Conservation (phyloP, 2,797 vertebrate genomes). For the Rhodeus uyekii region DNA sequence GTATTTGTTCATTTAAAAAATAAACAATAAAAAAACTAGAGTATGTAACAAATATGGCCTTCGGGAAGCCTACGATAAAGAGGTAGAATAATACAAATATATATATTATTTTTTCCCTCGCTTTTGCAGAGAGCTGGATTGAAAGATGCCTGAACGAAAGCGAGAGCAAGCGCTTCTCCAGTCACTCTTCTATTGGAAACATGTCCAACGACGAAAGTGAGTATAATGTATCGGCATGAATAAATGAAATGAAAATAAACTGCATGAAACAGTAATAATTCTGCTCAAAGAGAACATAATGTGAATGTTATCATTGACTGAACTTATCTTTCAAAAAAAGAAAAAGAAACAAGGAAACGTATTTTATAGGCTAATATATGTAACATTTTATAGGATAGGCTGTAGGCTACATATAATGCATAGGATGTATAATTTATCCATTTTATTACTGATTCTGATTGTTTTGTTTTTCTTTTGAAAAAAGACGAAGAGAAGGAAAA, state of each 20-base stretch:
- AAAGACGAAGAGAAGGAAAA: conserved; percentile 99
- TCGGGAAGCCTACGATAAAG: neutral
- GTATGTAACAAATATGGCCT: neutral
- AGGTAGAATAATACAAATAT: neutral
- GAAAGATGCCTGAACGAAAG: conserved; percentile 98
- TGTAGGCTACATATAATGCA: neutral
- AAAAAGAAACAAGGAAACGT: neutral
- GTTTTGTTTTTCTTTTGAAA: conserved; percentile 53
- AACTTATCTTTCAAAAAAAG: neutral
- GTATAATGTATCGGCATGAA: conserved; percentile 58
- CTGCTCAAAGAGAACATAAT: neutral
- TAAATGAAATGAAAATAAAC: neutral
- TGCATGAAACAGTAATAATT: neutral
- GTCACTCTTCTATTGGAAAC: conserved; percentile 94
- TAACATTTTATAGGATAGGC: neutral
- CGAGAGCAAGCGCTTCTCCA: conserved; percentile 96
- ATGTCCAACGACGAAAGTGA: conserved; percentile 99
- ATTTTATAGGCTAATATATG: neutral
- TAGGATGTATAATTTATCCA: neutral
- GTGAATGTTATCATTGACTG: neutral
- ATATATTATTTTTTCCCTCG: neutral
- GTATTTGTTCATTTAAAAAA: neutral
- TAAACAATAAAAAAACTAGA: neutral
- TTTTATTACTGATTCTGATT: neutral
- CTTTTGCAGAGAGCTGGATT: conserved; percentile 95